phyloP scores from a whole-genome alignment of 2,113 vertebrate genomes.

The Salvelinus alpinus region DNA sequence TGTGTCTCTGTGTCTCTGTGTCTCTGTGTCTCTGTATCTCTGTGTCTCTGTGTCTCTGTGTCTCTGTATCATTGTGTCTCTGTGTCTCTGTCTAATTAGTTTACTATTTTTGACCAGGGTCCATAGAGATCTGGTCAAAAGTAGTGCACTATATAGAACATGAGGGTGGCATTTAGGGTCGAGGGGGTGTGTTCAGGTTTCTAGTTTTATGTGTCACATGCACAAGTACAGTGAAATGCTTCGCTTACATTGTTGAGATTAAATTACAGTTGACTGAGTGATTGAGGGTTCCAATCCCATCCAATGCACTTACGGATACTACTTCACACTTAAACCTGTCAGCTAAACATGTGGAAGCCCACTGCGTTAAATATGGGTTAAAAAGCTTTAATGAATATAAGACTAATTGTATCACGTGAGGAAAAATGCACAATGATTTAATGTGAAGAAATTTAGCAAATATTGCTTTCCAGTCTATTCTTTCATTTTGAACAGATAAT shows the following conservation, averaged over 20 bases:
- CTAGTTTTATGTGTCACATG: too few relatives aligned
- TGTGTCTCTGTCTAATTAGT: conserved; percentile 39
- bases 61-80: too few relatives aligned
- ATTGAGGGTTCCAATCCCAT: conserved; percentile 61
- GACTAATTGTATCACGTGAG: conserved; percentile 50
- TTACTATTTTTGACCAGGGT: too few relatives aligned
- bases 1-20: too few relatives aligned
- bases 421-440: conserved; percentile 59
- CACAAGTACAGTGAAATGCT: neutral
- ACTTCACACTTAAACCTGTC: conserved; percentile 51
- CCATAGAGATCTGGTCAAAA: neutral
- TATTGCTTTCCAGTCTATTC: conserved; percentile 67
- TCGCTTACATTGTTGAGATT: conserved; percentile 38
- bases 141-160: neutral
- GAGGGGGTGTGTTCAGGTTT: conserved; percentile 6
- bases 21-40: too few relatives aligned
- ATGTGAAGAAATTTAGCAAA: conserved; percentile 57
- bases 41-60: too few relatives aligned
- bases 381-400: conserved; percentile 49
- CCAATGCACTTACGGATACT: conserved; percentile 58
- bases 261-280: conserved; percentile 55
- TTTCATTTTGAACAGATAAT: conserved; percentile 64
- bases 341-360: conserved; percentile 30
- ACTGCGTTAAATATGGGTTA: conserved; percentile 45
- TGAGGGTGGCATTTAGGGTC: neutral